These are phyloP conservation scores for Oreohelix idahoensis DNA, from an alignment of 1,140 invertebrate species.

Conservation along the genomic window DNA sequence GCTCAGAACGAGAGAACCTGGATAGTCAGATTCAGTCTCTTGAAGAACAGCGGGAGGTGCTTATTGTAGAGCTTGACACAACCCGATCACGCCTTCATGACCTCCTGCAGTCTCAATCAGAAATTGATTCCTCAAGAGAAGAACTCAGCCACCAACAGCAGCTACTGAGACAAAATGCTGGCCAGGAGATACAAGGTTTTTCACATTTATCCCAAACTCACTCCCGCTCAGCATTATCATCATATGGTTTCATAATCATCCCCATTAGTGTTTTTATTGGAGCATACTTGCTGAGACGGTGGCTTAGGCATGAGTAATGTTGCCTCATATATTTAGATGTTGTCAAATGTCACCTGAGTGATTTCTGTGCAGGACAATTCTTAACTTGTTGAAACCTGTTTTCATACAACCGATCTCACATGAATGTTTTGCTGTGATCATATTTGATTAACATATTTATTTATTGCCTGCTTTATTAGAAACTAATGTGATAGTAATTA, in stretches of 20 bases:
- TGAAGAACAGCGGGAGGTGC: constrained; percentile 62
- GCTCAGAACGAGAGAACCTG: constrained; percentile 57
- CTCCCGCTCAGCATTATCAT: not conserved
- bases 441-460: not conserved
- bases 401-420: not conserved
- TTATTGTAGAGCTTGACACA: constrained; percentile 64
- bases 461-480: no score
- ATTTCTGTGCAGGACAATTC: not conserved
- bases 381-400: not conserved
- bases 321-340: not conserved
- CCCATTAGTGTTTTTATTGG: constrained; percentile 60
- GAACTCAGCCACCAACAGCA: constrained; percentile 63
- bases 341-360: not conserved
- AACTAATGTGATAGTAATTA: no score
- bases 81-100: constrained; percentile 57
- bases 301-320: constrained; percentile 30
- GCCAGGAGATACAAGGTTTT: constrained; percentile 65
- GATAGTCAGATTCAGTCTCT: constrained; percentile 58
- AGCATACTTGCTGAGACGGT: constrained; percentile 58
- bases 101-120: constrained; percentile 57
- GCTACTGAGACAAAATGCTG: constrained; percentile 59
- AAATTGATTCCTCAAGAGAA: constrained; percentile 56
- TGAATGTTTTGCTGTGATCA: not conserved
- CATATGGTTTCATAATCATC: constrained; percentile 48
- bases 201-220: constrained; percentile 6